A percentile compares a stretch with the other conserved stretches of the same genome.
phyloP scores from a whole-genome alignment of 1,140 invertebrate genomes.

The Papilio dardanus region DNA sequence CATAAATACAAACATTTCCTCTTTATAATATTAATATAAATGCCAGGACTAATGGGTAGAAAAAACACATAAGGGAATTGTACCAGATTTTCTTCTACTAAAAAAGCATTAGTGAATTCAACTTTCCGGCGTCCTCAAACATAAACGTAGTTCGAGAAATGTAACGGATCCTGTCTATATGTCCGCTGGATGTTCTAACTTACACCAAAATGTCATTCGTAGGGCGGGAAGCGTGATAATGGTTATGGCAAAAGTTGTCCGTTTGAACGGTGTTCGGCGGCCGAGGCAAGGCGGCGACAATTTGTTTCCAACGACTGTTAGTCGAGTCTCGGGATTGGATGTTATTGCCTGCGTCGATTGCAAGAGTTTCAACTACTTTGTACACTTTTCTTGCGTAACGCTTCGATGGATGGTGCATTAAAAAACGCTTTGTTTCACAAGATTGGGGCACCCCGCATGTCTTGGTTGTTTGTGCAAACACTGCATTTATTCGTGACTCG shows the following conservation, averaged over 20 bases:
- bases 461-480: no score
- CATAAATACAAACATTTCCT: no score
- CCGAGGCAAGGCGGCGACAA: constrained; percentile 55
- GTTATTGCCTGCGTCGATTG: constrained; percentile 63
- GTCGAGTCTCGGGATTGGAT: constrained; percentile 52
- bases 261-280: constrained; percentile 61
- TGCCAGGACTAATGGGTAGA: no score
- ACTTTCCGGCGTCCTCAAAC: not conserved
- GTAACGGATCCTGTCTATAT: constrained; percentile 1
- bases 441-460: not conserved
- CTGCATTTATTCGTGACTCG: no score
- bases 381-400: constrained; percentile 34
- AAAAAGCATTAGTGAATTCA: not conserved
- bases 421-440: not conserved
- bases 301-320: constrained; percentile 66
- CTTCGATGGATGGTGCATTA: not conserved
- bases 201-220: constrained; percentile 48
- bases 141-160: constrained; percentile 18
- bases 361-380: constrained; percentile 51
- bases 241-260: constrained; percentile 74
- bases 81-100: not conserved
- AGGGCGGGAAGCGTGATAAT: constrained; percentile 73
- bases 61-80: not conserved
- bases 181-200: constrained; percentile 48
- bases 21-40: no score